Base-by-base conservation (phyloP, 2,797 vertebrate genomes). In the Echiichthys vipera region DNA sequence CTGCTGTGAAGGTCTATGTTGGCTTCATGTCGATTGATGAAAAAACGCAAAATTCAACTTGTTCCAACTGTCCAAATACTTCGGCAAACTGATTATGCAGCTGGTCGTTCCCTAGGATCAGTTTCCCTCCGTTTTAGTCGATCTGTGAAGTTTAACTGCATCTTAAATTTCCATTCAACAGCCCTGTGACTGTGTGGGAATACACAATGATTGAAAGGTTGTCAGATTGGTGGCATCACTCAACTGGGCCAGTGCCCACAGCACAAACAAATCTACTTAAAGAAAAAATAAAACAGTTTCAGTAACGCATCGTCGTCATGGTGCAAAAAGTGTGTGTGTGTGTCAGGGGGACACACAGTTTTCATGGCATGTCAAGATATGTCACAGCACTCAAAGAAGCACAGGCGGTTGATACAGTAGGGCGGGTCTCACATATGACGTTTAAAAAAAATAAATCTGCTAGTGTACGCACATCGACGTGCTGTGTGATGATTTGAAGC, bases 271-370 rank as follows among this genome's bases (percentile, higher is more conserved):
- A 84, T 72, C 67, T 61, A 89, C 65, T 65, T 37, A 47, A 57
- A 85, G 56, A 74, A 84, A 83, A 86, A 63, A 83, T 84, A 85
- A 87, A 87, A 85, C 54, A 65, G 71, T 84, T 84, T 86, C 74
- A 84, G 77, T 73, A 86, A 80, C 55, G 32, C 43, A 46, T 71
- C 2, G 32, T 78, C 22, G 5, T 79, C 30, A 45, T 78, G 84
- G 70, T 86, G 85, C 78, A 80, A 61, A 67, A 57, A 14, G 12
- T 29, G 42, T 17, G 6, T 5, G 58, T 9, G 29, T n/a, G 29
- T 37, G 42, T 1, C 3, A 8, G 18, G 5, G 34, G 9, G 17
- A 7, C 45, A 37, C 79, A 80, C 85, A 65, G 76, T 86, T 75
- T 73, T 80, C 47, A 79, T 86, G 78, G 71, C 64, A 40, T 64